Percentiles rank a stretch among this genome's conserved stretches.
phyloP scores from a whole-genome alignment of 2,113 vertebrate species.

The Guaruba guarouba region DNA sequence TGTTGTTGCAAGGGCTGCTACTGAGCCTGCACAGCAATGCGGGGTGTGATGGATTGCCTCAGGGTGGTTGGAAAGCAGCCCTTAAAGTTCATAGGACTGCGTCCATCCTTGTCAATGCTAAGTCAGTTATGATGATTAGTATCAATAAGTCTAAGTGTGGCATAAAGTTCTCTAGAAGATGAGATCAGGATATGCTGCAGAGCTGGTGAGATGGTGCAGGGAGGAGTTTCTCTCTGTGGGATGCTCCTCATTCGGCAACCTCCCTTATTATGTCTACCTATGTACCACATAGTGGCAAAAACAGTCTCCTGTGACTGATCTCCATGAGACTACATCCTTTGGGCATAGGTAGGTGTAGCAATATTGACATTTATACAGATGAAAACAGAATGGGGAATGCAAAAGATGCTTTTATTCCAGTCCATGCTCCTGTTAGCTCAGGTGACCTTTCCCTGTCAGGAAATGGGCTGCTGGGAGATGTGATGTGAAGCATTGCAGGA shows the following conservation, averaged over 20 bases:
- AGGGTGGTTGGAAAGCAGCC: neutral
- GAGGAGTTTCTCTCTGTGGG: neutral
- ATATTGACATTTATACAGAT: fast-evolving
- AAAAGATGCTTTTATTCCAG: neutral
- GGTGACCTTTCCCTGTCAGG: neutral
- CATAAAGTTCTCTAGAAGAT: neutral
- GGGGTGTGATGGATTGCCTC: neutral
- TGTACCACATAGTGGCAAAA: fast-evolving
- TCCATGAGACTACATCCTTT: neutral
- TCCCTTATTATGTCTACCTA: neutral
- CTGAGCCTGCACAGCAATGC: fast-evolving
- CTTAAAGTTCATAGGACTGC: neutral
- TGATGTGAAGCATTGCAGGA: neutral
- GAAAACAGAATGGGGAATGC: neutral
- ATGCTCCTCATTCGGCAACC: neutral
- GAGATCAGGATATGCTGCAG: neutral
- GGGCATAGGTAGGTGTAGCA: neutral
- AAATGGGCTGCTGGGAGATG: neutral
- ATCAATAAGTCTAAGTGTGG: neutral
- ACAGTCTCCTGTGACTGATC: neutral
- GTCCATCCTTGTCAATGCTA: neutral
- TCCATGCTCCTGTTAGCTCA: neutral
- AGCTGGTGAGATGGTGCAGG: neutral
- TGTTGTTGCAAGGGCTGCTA: neutral
- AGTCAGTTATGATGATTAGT: neutral